Conservation (phyloP, 2,888 invertebrate genomes). For the Gasteruption jaculator region DNA sequence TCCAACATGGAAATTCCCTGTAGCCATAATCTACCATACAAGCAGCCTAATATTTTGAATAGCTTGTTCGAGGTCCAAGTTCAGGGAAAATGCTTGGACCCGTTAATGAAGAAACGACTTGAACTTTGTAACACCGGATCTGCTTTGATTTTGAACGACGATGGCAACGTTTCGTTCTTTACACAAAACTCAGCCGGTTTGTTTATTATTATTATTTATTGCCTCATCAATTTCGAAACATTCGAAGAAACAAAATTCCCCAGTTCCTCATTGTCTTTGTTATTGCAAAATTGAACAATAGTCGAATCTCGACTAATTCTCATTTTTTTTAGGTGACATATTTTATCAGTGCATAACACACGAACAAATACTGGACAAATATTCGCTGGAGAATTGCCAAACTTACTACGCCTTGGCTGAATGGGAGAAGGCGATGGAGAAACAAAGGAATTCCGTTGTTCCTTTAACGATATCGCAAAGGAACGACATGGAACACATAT, state of each 20-base stretch:
- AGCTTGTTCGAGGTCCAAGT: conserved; percentile 34
- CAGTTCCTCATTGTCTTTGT: too few relatives aligned
- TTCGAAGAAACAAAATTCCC: not conserved
- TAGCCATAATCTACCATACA: conserved; percentile 37
- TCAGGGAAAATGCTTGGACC: conserved; percentile 42
- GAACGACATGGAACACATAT: conserved; percentile 31
- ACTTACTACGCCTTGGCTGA: conserved; percentile 33
- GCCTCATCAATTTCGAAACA: not conserved
- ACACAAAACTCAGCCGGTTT: conserved; percentile 44
- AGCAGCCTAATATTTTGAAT: conserved; percentile 35
- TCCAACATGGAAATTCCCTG: conserved; percentile 28
- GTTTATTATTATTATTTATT: conserved; percentile 3
- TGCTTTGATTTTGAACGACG: conserved; percentile 25
- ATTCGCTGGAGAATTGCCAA: conserved; percentile 34
- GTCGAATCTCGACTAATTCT: too few relatives aligned
- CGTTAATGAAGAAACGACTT: conserved; percentile 35
- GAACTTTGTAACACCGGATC: conserved; percentile 37
- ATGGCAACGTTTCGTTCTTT: conserved; percentile 31
- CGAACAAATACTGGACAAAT: conserved; percentile 26
- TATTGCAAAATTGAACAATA: too few relatives aligned
- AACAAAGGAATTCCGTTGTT: conserved; percentile 25
- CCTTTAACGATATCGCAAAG: conserved; percentile 35
- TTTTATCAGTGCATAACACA: conserved; percentile 46
- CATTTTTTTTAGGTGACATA: conserved; percentile 36
- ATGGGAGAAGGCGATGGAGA: conserved; percentile 36